Evolutionary conservation across 2,888 invertebrate species (phyloP).

Genomic region (Tyria jacobaeae): DNA sequence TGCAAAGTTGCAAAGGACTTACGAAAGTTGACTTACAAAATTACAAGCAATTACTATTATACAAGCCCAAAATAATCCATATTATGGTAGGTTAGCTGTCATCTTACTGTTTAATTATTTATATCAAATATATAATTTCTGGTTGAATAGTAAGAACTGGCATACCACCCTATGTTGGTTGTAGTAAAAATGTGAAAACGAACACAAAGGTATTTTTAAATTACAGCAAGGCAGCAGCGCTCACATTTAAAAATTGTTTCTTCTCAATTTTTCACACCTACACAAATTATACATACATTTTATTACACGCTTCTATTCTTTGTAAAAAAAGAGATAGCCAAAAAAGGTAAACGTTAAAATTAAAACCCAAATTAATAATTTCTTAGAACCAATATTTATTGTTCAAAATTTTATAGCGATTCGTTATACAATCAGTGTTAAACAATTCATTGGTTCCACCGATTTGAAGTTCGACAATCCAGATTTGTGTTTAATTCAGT

Average conservation of each 20-base stretch:
- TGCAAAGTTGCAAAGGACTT: too few relatives aligned
- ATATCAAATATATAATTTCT: too few relatives aligned
- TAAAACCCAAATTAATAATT: constrained; percentile 46
- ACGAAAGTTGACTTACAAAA: constrained; percentile 15
- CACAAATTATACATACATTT: constrained; percentile 22
- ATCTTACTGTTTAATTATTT: background rate
- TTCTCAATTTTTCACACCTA: constrained; percentile 14
- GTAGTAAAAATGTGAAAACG: background rate
- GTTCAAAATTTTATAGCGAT: constrained; percentile 45
- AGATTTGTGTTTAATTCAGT: constrained; percentile 34
- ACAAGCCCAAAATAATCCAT: too few relatives aligned
- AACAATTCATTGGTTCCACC: constrained; percentile 60
- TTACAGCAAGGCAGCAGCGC: constrained; percentile 7
- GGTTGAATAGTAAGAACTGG: too few relatives aligned
- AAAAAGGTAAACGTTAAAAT: constrained; percentile 26
- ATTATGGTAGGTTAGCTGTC: too few relatives aligned
- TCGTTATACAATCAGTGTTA: constrained; percentile 49
- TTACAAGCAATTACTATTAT: constrained; percentile 1
- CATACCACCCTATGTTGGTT: background rate
- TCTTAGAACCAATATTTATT: constrained; percentile 59
- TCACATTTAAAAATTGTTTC: constrained; percentile 7
- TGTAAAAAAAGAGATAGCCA: constrained; percentile 17
- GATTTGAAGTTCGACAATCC: constrained; percentile 49
- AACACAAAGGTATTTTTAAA: background rate
- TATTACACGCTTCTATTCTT: constrained; percentile 24